phyloP scores from a whole-genome alignment of 2,113 vertebrate species.

The Aegypius monachus region DNA sequence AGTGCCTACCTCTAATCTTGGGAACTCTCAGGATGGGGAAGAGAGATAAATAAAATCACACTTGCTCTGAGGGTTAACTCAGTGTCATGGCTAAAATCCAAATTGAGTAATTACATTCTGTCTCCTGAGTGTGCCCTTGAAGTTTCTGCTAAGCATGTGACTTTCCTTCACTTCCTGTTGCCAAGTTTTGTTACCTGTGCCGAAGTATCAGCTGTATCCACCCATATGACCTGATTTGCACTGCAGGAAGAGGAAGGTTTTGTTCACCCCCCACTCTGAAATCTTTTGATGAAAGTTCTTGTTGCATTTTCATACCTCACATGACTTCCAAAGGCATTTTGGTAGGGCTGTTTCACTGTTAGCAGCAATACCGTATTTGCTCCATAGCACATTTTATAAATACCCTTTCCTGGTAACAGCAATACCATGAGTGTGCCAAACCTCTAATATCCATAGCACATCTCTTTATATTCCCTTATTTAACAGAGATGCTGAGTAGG shows the following conservation, averaged over 20 bases:
- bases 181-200: neutral
- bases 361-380: neutral
- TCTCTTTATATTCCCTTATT: slow-evolving; percentile 17
- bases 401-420: slow-evolving; percentile 5
- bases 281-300: neutral
- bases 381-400: slow-evolving; percentile 32
- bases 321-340: neutral
- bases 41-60: slow-evolving; percentile 44
- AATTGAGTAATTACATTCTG: slow-evolving; percentile 55
- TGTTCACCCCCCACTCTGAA: neutral
- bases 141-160: slow-evolving; percentile 55
- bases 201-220: neutral
- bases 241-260: neutral
- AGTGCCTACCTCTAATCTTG: slow-evolving; percentile 1
- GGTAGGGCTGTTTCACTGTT: neutral
- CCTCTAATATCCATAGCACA: slow-evolving; percentile 17
- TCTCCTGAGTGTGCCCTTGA: slow-evolving; percentile 52
- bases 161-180: slow-evolving; percentile 50
- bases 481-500: slow-evolving; percentile 35
- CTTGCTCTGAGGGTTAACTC: slow-evolving; percentile 47
- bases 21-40: neutral
- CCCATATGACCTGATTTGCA: neutral
- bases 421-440: neutral
- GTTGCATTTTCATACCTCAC: neutral
- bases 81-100: slow-evolving; percentile 62